A percentile compares a stretch with the other conserved stretches of the same genome.
phyloP scores from a whole-genome alignment of 2,888 invertebrate genomes.

The Mycogona germanica region DNA sequence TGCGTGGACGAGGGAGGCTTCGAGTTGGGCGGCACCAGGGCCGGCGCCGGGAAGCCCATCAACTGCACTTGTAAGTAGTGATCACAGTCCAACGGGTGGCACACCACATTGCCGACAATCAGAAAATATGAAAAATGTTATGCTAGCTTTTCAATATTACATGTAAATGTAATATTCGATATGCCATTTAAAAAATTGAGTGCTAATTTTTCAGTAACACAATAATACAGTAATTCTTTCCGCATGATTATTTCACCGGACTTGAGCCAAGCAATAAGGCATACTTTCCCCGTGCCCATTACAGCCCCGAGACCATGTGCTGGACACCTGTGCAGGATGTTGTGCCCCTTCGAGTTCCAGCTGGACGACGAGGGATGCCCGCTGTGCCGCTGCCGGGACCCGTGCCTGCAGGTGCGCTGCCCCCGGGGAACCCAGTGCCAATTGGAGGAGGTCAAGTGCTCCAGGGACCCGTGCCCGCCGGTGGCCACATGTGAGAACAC shows the following conservation, averaged over 20 bases:
- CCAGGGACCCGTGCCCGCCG: slow-evolving; percentile 67
- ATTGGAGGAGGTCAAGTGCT: slow-evolving; percentile 61
- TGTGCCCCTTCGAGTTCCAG: slow-evolving; percentile 71
- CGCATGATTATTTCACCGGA: no score
- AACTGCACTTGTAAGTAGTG: slow-evolving; percentile 49
- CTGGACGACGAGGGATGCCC: slow-evolving; percentile 55
- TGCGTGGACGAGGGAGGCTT: slow-evolving; percentile 42
- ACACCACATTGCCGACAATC: no score
- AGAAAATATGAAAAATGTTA: no score
- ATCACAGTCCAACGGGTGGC: background rate
- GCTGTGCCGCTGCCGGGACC: slow-evolving; percentile 46
- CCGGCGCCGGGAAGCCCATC: slow-evolving; percentile 37
- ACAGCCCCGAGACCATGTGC: slow-evolving; percentile 53
- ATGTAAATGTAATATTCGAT: background rate
- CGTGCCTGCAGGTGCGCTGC: slow-evolving; percentile 46
- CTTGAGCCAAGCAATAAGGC: no score
- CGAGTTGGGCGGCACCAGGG: slow-evolving; percentile 32
- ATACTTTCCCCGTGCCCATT: no score
- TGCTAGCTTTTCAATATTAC: background rate
- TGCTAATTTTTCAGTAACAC: no score
- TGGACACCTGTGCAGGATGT: slow-evolving; percentile 72
- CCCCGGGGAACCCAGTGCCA: slow-evolving; percentile 64
- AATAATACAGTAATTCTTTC: no score
- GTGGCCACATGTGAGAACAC: slow-evolving; percentile 58
- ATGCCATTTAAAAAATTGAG: no score